These are phyloP conservation scores for Eolophus roseicapilla DNA, from an alignment of 2,113 vertebrate species.

Conservation along the genomic window DNA sequence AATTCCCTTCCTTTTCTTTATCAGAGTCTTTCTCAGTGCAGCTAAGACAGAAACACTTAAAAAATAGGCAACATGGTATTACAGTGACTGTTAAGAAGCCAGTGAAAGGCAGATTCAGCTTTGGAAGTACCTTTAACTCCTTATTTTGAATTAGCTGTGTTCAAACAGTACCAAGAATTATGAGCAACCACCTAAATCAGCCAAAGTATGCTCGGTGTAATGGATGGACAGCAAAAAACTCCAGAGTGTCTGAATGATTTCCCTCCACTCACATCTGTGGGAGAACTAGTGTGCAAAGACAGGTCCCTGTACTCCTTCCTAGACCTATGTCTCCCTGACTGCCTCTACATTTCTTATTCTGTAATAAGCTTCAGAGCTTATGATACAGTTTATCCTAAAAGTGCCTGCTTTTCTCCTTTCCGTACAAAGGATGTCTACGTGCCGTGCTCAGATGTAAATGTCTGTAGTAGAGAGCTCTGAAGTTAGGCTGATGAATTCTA, in stretches of 20 bases:
- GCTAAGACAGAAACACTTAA: neutral
- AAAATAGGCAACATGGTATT: neutral
- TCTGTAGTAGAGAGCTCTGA: neutral
- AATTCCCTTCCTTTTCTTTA: neutral
- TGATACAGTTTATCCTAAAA: neutral
- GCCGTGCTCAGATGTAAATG: neutral
- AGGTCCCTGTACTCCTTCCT: neutral
- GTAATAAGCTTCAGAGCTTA: neutral
- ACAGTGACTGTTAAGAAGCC: neutral
- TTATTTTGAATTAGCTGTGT: neutral
- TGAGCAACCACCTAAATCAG: neutral
- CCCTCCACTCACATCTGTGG: neutral
- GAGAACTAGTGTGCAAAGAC: neutral
- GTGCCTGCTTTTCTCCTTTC: neutral
- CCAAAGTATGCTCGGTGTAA: neutral
- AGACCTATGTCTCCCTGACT: neutral
- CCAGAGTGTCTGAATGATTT: neutral
- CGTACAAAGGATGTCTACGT: neutral
- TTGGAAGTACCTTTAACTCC: neutral
- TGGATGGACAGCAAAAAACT: neutral
- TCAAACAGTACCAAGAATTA: neutral
- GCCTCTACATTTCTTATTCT: neutral
- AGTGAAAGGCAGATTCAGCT: neutral
- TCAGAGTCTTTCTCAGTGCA: neutral
- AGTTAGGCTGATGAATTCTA: neutral